Conservation (phyloP, 2,113 vertebrate species). For the Elanus axillaris region DNA sequence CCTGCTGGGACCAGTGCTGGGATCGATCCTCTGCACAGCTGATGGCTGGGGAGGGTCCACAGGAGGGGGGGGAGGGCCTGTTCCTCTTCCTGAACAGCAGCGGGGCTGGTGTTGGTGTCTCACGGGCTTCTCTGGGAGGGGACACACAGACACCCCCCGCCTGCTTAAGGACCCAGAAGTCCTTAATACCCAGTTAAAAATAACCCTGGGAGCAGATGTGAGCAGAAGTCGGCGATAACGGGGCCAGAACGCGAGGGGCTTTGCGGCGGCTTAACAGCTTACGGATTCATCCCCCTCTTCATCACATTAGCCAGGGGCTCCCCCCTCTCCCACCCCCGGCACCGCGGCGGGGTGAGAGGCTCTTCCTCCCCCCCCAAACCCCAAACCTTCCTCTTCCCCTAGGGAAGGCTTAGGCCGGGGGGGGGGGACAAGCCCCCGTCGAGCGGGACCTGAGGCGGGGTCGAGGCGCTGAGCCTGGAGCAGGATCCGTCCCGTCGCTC, state of each 20-base stretch:
- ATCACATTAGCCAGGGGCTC: neutral
- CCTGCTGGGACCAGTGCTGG: neutral
- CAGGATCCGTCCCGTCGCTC: too few relatives aligned
- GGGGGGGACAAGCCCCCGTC: too few relatives aligned
- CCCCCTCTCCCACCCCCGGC: neutral
- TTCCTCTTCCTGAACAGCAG: too few relatives aligned
- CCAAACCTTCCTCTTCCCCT: too few relatives aligned
- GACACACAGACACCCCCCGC: neutral
- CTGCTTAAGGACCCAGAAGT: neutral
- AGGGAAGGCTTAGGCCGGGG: too few relatives aligned
- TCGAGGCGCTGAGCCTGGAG: too few relatives aligned
- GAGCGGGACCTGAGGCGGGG: too few relatives aligned
- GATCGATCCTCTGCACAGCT: neutral
- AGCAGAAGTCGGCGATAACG: neutral
- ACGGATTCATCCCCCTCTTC: neutral
- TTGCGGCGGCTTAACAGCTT: slow-evolving; percentile 41
- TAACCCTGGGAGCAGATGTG: slow-evolving; percentile 34
- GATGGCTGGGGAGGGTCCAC: neutral
- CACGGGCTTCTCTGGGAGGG: neutral
- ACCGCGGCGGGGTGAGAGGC: accelerated
- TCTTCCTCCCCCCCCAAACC: neutral
- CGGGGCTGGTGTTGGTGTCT: neutral
- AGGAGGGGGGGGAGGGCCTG: too few relatives aligned
- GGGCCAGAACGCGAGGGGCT: neutral
- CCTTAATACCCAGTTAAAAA: slow-evolving; percentile 43